Evolutionary conservation across 1,140 invertebrate genomes (phyloP).

Genomic region (Lerema accius): DNA sequence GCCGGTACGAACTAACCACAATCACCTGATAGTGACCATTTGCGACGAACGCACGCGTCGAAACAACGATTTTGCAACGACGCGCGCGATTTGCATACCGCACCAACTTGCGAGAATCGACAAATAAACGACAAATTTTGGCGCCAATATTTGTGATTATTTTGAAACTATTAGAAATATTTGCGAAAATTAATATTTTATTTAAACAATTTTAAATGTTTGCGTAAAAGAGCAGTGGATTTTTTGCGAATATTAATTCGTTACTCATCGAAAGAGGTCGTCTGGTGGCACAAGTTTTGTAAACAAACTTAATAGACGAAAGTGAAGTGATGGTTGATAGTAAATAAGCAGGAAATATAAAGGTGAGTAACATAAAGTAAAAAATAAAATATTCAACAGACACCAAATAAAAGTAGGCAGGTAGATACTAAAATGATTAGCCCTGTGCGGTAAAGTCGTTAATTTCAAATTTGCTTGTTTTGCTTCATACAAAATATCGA

Average conservation of each 20-base stretch:
- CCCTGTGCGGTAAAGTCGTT: no score
- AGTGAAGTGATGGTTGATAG: conserved; percentile 54
- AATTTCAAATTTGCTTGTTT: no score
- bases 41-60: conserved; percentile 60
- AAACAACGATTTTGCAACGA: conserved; percentile 35
- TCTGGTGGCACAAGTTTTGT: conserved; percentile 2
- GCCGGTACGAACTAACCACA: conserved; percentile 60
- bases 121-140: conserved; percentile 4
- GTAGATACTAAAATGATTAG: no score
- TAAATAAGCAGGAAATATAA: conserved; percentile 10
- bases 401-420: no score
- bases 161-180: conserved; percentile 2
- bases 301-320: conserved; percentile 27
- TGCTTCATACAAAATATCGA: no score
- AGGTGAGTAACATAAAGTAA: conserved; percentile 3
- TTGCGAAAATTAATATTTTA: not conserved
- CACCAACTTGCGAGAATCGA: conserved; percentile 21
- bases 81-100: conserved; percentile 50
- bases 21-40: conserved; percentile 62
- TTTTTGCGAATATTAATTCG: conserved; percentile 3
- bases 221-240: conserved; percentile 3
- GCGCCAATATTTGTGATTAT: no score
- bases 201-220: conserved; percentile 6
- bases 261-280: conserved; percentile 2
- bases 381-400: no score